Conservation (phyloP, 2,797 vertebrate genomes). For the Notolabrus celidotus region DNA sequence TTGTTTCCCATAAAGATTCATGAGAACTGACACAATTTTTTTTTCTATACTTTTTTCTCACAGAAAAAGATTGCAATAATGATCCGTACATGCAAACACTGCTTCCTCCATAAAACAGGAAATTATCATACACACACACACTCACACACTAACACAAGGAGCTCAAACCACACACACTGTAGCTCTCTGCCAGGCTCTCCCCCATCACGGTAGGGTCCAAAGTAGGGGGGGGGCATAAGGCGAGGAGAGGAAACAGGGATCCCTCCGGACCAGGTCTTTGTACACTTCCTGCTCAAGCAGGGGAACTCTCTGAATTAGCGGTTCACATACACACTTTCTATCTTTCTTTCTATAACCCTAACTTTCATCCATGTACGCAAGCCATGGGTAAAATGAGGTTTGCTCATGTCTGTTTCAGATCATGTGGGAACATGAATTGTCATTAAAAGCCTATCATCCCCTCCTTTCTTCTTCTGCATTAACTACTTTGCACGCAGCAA, state of each 20-base stretch:
- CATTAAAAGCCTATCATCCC: conserved; percentile 39
- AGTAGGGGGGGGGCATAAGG: conserved; percentile 38
- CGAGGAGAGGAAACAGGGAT: conserved; percentile 61
- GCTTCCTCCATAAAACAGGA: conserved; percentile 84
- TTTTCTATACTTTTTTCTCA: conserved; percentile 75
- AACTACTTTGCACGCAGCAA: conserved; percentile 9
- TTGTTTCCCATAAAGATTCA: conserved; percentile 83
- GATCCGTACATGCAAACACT: conserved; percentile 77
- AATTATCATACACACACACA: conserved; percentile 69
- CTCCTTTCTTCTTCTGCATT: conserved; percentile 35
- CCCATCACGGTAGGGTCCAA: conserved; percentile 67
- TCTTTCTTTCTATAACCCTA: conserved; percentile 60
- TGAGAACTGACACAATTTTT: conserved; percentile 80
- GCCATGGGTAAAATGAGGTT: conserved; percentile 60
- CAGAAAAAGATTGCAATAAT: conserved; percentile 70
- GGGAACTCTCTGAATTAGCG: conserved; percentile 71
- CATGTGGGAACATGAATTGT: conserved; percentile 66
- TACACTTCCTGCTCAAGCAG: conserved; percentile 77
- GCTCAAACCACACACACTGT: conserved; percentile 39
- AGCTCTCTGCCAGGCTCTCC: conserved; percentile 69
- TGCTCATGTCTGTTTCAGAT: conserved; percentile 72
- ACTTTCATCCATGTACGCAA: conserved; percentile 52
- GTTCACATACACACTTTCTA: conserved; percentile 77
- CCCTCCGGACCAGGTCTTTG: conserved; percentile 80
- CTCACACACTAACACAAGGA: conserved; percentile 42